phyloP scores from a whole-genome alignment of 2,888 invertebrate species.

The Aphodius sticticus region DNA sequence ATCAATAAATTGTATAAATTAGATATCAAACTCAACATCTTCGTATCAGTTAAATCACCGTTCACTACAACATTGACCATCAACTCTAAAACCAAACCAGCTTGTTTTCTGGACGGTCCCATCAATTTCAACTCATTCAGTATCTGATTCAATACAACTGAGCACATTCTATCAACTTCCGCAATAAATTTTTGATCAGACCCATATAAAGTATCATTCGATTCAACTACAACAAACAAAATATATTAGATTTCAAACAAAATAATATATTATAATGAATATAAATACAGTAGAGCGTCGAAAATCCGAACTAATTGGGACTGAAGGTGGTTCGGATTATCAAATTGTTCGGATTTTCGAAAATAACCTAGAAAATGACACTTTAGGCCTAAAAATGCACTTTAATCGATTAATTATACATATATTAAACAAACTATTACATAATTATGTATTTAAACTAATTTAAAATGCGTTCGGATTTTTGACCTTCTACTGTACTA shows the following conservation, averaged over 20 bases:
- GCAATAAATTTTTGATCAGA: slow-evolving; percentile 85
- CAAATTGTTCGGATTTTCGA: no score
- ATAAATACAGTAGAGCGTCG: no score
- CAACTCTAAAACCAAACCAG: slow-evolving; percentile 76
- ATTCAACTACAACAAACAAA: slow-evolving; percentile 72
- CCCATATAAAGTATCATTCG: slow-evolving; percentile 92
- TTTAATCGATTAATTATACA: no score
- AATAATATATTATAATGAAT: no score
- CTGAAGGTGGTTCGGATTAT: no score
- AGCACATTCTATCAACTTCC: slow-evolving; percentile 80
- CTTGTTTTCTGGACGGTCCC: slow-evolving; percentile 71
- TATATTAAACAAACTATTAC: no score
- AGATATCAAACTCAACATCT: slow-evolving; percentile 72
- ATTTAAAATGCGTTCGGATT: no score
- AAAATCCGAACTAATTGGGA: no score
- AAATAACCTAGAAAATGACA: no score
- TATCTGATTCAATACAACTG: slow-evolving; percentile 80
- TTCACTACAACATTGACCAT: slow-evolving; percentile 73
- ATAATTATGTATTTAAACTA: no score
- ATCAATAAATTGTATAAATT: slow-evolving; percentile 85
- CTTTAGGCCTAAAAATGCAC: no score
- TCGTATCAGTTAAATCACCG: slow-evolving; percentile 68
- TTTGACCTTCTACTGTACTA: no score
- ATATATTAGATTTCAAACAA: neutral
- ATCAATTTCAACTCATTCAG: slow-evolving; percentile 72